Conservation (phyloP, 1,140 invertebrate species). For the Eupristina koningsbergeri region DNA sequence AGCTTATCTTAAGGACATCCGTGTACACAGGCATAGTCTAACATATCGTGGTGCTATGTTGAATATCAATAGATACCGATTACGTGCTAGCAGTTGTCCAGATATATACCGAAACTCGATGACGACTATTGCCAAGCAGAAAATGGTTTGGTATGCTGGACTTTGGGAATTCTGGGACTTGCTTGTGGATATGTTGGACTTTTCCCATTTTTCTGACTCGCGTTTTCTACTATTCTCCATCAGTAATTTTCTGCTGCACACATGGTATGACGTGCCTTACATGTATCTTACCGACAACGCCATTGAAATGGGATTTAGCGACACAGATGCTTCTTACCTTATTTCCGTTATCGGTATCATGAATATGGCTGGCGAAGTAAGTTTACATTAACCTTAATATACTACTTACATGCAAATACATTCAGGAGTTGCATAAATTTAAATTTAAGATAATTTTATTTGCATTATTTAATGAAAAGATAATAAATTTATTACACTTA, state of each 20-base stretch:
- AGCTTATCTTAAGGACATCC: slow-evolving; percentile 80
- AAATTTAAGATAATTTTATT: no score
- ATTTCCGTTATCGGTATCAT: slow-evolving; percentile 89
- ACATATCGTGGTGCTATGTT: slow-evolving; percentile 90
- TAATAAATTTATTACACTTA: no score
- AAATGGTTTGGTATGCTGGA: slow-evolving; percentile 82
- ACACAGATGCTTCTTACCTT: slow-evolving; percentile 84
- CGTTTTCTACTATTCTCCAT: slow-evolving; percentile 86
- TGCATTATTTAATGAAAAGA: no score
- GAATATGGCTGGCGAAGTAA: slow-evolving; percentile 89
- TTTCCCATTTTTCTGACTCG: slow-evolving; percentile 83
- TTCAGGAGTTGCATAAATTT: no score
- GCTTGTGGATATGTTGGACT: slow-evolving; percentile 83
- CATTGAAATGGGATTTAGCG: slow-evolving; percentile 80
- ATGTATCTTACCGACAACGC: slow-evolving; percentile 88
- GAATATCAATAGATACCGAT: slow-evolving; percentile 85
- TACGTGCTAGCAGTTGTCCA: slow-evolving; percentile 88
- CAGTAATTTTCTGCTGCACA: slow-evolving; percentile 89
- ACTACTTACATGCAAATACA: no score
- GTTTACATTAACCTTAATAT: slow-evolving; percentile 51
- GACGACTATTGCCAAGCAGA: slow-evolving; percentile 87
- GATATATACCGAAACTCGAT: slow-evolving; percentile 91
- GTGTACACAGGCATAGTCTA: slow-evolving; percentile 82
- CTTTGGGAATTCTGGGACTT: slow-evolving; percentile 85
- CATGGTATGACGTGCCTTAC: slow-evolving; percentile 92